Percentiles rank a stretch among this genome's conserved stretches.
Conservation (phyloP, 2,113 vertebrate genomes). For the Lanius collurio region DNA sequence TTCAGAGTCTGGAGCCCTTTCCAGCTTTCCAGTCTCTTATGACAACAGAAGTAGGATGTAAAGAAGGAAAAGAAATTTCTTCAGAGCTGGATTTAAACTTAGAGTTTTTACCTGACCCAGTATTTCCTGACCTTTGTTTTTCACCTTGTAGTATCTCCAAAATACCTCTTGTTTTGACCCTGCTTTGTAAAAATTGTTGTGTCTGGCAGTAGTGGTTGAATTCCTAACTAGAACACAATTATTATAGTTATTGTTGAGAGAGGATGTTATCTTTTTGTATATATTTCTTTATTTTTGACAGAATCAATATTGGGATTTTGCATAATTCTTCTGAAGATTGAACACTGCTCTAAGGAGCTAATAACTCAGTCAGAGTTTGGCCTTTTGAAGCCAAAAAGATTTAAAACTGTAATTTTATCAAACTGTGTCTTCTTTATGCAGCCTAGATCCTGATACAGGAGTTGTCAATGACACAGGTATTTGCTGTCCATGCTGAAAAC, state of each 20-base stretch:
- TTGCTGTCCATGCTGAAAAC: background rate
- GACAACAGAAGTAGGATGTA: background rate
- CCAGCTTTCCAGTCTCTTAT: background rate
- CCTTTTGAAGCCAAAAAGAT: background rate
- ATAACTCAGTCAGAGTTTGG: background rate
- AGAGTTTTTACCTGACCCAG: background rate
- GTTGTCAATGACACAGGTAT: background rate
- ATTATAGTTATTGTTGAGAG: background rate
- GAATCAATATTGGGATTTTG: background rate
- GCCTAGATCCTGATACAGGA: background rate
- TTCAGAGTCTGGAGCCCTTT: background rate
- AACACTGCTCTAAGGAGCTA: background rate
- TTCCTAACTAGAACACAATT: background rate
- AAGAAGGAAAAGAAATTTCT: background rate
- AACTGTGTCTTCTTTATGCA: background rate
- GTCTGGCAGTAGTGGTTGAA: background rate
- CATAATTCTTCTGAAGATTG: background rate
- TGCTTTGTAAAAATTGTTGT: background rate
- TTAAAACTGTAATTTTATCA: background rate
- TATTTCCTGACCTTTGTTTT: background rate
- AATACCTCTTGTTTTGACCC: background rate
- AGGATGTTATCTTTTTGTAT: background rate
- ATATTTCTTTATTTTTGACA: background rate
- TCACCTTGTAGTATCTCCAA: background rate
- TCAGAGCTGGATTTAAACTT: background rate